Base-by-base conservation (phyloP, 2,888 invertebrate genomes). In the Ctena decussata region DNA sequence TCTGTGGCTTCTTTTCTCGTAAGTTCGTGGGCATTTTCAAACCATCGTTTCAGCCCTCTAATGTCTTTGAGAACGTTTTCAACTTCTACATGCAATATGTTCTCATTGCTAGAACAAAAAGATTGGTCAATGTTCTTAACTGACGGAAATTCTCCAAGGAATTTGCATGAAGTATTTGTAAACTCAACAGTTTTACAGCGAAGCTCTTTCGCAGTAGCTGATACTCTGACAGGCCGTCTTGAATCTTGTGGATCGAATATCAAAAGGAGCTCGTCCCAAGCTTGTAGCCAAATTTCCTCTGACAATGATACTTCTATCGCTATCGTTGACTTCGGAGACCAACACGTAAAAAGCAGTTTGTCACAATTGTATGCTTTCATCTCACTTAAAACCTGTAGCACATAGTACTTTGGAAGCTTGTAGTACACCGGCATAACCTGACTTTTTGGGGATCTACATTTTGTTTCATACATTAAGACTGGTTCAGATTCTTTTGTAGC, bases 281-380 rank as follows among this genome's bases (percentile, higher is more conserved):
- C n/a, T 15, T 32, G 21, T 6, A 53, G 11, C 70, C 46, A 70
- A 2, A 77, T 32, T n/a, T 53, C 21, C 35, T 77, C 24, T 2
- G 60, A 60, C 46, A 77, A 71, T 1, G 35, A 71, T 2, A 69
- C 71, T 46, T 71, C 32, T 18, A 77, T 37, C 21, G n/a, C 39
- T 30, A 44, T 32, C 12, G 69, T 49, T 27, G 77, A 71, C 30
- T 32, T 11, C 21, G 21, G 21, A 3, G 77, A 71, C 71, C 71
- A 78, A 18, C 78, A 70, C 32, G 71, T 78, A 32, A 78, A 78
- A n/a, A 78, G 39, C 39, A 78, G 24, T 35, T 49, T 39, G 30
- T 49, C 71, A 72, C 77, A 77, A n/a, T 18, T 21, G 69, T 44
- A 70, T n/a, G 71, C 71, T 24, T 70, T 39, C 70, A 71, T 78